Evolutionary conservation across 2,113 vertebrate species (phyloP).

Genomic region (Turnix velox): DNA sequence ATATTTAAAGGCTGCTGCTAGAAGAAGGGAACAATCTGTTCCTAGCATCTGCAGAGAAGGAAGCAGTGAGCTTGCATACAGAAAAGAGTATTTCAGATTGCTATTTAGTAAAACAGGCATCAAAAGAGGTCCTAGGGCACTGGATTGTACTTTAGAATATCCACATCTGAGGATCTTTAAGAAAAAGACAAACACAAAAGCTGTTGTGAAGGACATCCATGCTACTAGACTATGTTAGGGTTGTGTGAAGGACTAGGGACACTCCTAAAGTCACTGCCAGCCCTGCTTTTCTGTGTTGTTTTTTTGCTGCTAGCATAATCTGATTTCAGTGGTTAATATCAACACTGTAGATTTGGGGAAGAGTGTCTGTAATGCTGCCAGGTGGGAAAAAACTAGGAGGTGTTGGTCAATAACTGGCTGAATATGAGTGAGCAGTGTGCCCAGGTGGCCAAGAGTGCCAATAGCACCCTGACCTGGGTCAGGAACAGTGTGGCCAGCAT

Average conservation of each 20-base stretch:
- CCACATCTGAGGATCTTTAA: neutral
- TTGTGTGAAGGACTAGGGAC: neutral
- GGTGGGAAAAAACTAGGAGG: neutral
- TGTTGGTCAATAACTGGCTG: neutral
- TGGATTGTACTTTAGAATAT: neutral
- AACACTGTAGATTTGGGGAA: neutral
- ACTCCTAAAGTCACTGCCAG: neutral
- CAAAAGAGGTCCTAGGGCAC: neutral
- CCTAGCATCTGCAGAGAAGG: neutral
- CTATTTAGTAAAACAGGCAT: neutral
- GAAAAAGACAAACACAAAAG: neutral
- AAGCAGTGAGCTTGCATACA: neutral
- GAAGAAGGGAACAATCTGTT: neutral
- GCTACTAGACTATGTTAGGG: accelerated
- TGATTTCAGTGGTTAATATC: neutral
- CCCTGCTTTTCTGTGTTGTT: neutral
- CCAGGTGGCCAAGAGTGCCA: neutral
- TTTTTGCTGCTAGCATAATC: neutral
- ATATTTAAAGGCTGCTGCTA: neutral
- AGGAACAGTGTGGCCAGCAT: neutral
- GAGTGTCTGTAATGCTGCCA: neutral
- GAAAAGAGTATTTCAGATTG: neutral
- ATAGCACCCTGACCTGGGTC: neutral
- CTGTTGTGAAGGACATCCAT: neutral
- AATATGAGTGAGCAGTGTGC: neutral